A percentile compares a stretch with the other conserved stretches of the same genome.
Evolutionary conservation across 1,140 invertebrate species (phyloP).

Genomic region (Drosophila seguyi): DNA sequence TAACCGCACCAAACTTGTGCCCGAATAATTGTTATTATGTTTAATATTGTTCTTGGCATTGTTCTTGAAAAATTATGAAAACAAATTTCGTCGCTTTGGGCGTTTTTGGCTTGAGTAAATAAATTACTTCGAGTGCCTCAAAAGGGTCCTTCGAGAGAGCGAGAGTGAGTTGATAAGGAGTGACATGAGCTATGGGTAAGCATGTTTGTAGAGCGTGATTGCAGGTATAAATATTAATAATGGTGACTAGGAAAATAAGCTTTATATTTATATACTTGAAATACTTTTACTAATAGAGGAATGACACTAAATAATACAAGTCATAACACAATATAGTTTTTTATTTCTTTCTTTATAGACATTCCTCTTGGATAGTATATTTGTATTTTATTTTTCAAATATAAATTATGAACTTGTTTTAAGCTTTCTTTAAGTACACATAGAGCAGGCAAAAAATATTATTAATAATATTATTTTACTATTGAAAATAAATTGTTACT

Average conservation of each 20-base stretch:
- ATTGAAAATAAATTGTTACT: too few species aligned
- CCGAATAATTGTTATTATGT: conserved; percentile 42
- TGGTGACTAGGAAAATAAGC: too few species aligned
- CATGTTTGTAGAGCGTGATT: neutral
- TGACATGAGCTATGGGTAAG: conserved; percentile 2
- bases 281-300: neutral
- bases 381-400: too few species aligned
- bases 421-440: too few species aligned
- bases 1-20: conserved; percentile 59
- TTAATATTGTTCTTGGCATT: conserved; percentile 45
- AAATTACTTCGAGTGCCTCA: conserved; percentile 65
- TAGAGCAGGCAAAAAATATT: too few species aligned
- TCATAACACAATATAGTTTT: too few species aligned
- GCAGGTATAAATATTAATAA: neutral
- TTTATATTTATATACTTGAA: neutral
- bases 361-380: too few species aligned
- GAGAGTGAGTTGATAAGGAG: conserved; percentile 25
- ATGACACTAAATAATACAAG: neutral
- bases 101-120: conserved; percentile 51
- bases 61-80: conserved; percentile 72
- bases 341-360: too few species aligned
- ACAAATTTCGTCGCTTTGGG: conserved; percentile 68
- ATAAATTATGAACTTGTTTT: too few species aligned
- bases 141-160: conserved; percentile 8
- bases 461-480: too few species aligned